These are phyloP conservation scores for Xestoiulus laeticollis DNA, from an alignment of 2,888 invertebrate species.

Conservation along the genomic window DNA sequence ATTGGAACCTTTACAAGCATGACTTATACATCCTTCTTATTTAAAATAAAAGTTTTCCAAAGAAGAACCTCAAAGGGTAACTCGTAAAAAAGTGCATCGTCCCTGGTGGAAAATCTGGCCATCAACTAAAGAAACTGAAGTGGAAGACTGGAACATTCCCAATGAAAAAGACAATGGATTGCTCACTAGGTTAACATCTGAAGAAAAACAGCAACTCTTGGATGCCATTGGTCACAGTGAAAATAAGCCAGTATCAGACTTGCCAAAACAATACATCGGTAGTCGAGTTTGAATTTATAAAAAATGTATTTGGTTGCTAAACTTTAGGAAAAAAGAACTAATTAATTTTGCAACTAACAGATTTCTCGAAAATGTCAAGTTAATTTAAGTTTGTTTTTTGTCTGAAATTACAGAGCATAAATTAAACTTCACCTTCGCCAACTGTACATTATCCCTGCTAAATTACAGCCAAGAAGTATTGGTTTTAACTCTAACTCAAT, in stretches of 20 bases:
- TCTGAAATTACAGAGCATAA: conserved; percentile 73
- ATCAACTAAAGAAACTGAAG: conserved; percentile 60
- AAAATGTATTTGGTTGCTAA: background rate
- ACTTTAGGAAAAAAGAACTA: no score
- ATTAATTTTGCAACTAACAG: no score
- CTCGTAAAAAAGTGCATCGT: conserved; percentile 56
- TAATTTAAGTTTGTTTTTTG: background rate
- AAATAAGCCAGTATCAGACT: conserved; percentile 60
- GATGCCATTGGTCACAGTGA: conserved; percentile 73
- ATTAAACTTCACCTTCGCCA: conserved; percentile 78
- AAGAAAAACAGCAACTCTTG: conserved; percentile 72
- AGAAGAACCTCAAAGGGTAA: conserved; percentile 60
- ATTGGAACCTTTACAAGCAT: background rate
- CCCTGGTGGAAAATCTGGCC: conserved; percentile 56
- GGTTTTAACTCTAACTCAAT: conserved; percentile 77
- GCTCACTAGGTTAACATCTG: conserved; percentile 73
- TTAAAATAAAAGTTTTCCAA: conserved; percentile 59
- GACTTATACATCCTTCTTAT: background rate
- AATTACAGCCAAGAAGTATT: conserved; percentile 75
- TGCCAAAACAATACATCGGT: conserved; percentile 57
- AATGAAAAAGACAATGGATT: conserved; percentile 69
- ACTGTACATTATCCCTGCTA: conserved; percentile 75
- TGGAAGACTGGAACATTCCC: conserved; percentile 66
- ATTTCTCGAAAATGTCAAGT: background rate
- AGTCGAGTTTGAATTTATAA: background rate